A percentile compares a stretch with the other conserved stretches of the same genome.
phyloP scores from a whole-genome alignment of 2,888 invertebrate genomes.

The Limnephilus lunatus region DNA sequence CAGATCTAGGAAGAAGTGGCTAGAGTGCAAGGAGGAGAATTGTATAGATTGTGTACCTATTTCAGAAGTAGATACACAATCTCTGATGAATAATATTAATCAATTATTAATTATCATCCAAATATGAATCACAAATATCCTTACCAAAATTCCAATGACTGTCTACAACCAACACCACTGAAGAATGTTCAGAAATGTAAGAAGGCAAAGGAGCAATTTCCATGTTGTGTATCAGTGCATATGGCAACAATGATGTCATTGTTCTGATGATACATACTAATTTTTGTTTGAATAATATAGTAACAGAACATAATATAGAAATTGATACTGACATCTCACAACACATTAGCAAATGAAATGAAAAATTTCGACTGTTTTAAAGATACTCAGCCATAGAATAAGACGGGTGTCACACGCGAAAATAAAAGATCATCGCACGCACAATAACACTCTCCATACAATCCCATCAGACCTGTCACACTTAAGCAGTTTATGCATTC shows the following conservation, averaged over 20 bases:
- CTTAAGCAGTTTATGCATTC: too few species aligned
- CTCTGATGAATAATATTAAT: neutral
- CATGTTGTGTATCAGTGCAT: neutral
- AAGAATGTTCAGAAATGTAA: neutral
- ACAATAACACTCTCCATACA: too few species aligned
- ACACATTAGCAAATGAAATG: neutral
- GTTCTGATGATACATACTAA: neutral
- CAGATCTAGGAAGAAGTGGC: too few species aligned
- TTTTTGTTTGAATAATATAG: too few species aligned
- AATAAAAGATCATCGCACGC: too few species aligned
- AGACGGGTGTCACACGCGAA: too few species aligned
- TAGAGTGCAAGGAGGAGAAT: too few species aligned
- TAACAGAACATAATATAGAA: neutral
- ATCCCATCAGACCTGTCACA: too few species aligned
- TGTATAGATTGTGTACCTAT: too few species aligned
- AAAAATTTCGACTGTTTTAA: neutral
- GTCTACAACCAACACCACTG: neutral
- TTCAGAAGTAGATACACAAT: neutral
- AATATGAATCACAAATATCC: neutral
- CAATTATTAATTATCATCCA: neutral
- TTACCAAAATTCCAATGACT: neutral
- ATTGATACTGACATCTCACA: neutral
- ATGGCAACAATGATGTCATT: neutral
- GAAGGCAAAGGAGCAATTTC: neutral
- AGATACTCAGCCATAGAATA: neutral